A percentile compares a stretch with the other conserved stretches of the same genome.
Evolutionary conservation across 2,888 invertebrate genomes (phyloP).

Genomic region (Eristalinus aeneus): DNA sequence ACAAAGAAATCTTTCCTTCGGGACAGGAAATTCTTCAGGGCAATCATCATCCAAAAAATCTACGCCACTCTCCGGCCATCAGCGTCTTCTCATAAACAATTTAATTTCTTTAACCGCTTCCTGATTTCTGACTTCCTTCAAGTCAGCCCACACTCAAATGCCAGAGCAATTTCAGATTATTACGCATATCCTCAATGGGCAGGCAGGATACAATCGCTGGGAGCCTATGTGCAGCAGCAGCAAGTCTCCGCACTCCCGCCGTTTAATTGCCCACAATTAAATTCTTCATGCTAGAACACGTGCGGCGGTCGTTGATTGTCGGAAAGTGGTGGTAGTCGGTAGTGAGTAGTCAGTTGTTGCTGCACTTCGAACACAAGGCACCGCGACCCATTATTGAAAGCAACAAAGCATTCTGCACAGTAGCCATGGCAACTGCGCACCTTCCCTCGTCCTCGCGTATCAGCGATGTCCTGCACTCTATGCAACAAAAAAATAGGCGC

Average conservation of each 20-base stretch:
- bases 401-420: slow-evolving; percentile 20
- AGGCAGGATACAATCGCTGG: neutral
- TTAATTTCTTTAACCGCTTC: neutral
- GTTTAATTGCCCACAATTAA: slow-evolving; percentile 51
- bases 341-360: neutral
- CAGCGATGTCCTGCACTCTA: slow-evolving; percentile 29
- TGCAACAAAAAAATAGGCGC: neutral
- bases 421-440: slow-evolving; percentile 36
- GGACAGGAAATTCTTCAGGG: neutral
- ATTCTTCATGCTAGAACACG: slow-evolving; percentile 33
- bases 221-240: neutral
- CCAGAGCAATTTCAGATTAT: slow-evolving; percentile 3
- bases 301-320: neutral
- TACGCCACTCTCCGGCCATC: neutral
- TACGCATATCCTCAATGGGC: slow-evolving; percentile 20
- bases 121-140: neutral
- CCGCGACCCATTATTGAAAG: slow-evolving; percentile 6
- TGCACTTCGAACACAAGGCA: slow-evolving; percentile 15
- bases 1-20: neutral
- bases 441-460: neutral
- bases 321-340: neutral
- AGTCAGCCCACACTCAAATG: neutral
- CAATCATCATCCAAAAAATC: neutral
- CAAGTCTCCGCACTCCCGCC: neutral
- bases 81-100: neutral